Conservation (phyloP, 2,888 invertebrate genomes). For the Zootermopsis nevadensis region DNA sequence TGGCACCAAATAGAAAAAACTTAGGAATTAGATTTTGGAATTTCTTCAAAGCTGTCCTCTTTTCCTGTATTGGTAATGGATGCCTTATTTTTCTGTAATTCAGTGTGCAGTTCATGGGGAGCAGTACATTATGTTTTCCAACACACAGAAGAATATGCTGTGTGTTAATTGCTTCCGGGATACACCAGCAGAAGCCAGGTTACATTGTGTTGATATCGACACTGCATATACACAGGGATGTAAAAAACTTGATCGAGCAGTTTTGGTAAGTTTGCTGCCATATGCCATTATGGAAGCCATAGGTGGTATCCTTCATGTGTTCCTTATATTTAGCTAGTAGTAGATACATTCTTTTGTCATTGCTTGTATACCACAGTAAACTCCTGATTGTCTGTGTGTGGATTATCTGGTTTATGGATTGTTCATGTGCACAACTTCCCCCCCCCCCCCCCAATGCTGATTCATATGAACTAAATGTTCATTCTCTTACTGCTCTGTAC, state of each 20-base stretch:
- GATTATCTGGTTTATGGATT: too few relatives aligned
- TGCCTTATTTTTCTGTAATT: constrained; percentile 51
- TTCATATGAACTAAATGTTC: too few relatives aligned
- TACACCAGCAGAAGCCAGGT: constrained; percentile 72
- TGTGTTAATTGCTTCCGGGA: constrained; percentile 82
- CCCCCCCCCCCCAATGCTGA: too few relatives aligned
- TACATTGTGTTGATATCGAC: constrained; percentile 79
- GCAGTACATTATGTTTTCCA: constrained; percentile 80
- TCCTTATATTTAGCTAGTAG: not conserved
- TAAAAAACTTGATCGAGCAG: constrained; percentile 76
- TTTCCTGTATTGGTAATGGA: not conserved
- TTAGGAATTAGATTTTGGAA: not conserved
- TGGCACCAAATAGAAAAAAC: too few relatives aligned
- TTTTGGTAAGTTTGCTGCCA: constrained; percentile 62
- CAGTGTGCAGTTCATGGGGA: constrained; percentile 76
- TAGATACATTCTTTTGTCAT: not conserved
- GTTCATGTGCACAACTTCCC: too few relatives aligned
- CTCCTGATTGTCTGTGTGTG: too few relatives aligned
- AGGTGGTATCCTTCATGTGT: not conserved
- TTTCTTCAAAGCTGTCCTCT: not conserved
- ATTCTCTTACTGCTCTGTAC: too few relatives aligned
- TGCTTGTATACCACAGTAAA: not conserved
- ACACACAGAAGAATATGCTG: constrained; percentile 75
- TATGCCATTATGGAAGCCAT: not conserved
- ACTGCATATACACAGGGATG: constrained; percentile 78